Evolutionary conservation across 2,888 invertebrate species (phyloP).

Genomic region (Ctena decussata): DNA sequence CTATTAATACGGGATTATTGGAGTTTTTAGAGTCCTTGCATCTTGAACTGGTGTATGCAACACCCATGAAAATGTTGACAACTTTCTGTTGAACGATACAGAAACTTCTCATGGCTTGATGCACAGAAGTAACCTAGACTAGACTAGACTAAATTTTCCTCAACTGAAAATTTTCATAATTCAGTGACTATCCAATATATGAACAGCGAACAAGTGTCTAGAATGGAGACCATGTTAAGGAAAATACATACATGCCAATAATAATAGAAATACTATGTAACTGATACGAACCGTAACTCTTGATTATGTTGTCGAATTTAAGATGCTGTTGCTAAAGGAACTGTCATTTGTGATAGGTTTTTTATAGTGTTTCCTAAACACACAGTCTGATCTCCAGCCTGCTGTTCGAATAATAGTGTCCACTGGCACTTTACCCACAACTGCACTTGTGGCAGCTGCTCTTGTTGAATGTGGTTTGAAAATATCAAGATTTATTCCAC

Average conservation of each 20-base stretch:
- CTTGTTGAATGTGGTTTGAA: background rate
- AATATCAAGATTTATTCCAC: too few relatives aligned
- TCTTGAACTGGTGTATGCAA: background rate
- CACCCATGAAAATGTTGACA: background rate
- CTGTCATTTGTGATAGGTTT: background rate
- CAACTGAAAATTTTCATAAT: background rate
- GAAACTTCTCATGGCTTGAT: background rate
- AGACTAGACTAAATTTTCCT: background rate
- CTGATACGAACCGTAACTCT: background rate
- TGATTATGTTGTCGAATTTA: background rate
- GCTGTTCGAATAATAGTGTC: conserved; percentile 7
- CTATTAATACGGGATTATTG: conserved; percentile 12
- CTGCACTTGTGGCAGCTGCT: background rate
- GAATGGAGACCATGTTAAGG: too few relatives aligned
- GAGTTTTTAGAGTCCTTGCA: conserved; percentile 30
- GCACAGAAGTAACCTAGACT: background rate
- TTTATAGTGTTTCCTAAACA: conserved; percentile 1
- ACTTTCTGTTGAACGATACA: background rate
- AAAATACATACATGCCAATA: too few relatives aligned
- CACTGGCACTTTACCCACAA: background rate
- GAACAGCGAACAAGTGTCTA: background rate
- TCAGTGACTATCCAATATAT: background rate
- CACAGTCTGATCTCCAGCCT: conserved; percentile 8
- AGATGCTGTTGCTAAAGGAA: background rate
- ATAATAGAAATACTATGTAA: too few relatives aligned